phyloP scores from a whole-genome alignment of 2,888 invertebrate species.

The Caenorhabditis doughertyi region DNA sequence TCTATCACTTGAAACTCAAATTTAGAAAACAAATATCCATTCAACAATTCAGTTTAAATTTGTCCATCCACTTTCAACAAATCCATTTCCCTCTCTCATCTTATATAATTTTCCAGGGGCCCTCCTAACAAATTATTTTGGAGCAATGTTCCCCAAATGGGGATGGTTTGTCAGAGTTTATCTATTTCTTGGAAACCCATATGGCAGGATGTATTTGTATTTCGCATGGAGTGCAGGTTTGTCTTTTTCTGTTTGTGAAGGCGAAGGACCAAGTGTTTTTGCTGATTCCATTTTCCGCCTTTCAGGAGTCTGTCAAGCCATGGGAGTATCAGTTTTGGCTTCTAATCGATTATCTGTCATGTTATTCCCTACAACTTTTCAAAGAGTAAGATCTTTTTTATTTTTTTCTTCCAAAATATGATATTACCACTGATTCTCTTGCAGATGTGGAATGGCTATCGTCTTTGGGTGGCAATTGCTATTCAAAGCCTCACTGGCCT shows the following conservation, averaged over 20 bases:
- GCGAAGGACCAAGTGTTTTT: neutral
- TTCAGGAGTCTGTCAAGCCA: constrained; percentile 61
- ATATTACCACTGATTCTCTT: too few relatives aligned
- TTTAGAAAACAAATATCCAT: too few relatives aligned
- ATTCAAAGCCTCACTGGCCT: constrained; percentile 52
- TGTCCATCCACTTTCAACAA: too few relatives aligned
- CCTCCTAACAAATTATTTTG: constrained; percentile 56
- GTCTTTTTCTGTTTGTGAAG: too few relatives aligned
- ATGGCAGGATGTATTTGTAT: constrained; percentile 49
- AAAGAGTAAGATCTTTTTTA: constrained; percentile 16
- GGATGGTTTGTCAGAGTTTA: constrained; percentile 42
- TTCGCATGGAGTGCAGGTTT: constrained; percentile 61
- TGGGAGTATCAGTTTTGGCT: constrained; percentile 52
- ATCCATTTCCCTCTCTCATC: too few relatives aligned
- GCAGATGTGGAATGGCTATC: constrained; percentile 48
- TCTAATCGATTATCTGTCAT: constrained; percentile 57
- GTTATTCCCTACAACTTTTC: constrained; percentile 49
- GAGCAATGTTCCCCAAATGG: constrained; percentile 59
- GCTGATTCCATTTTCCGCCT: neutral
- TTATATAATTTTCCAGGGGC: constrained; percentile 32
- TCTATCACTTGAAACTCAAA: too few relatives aligned
- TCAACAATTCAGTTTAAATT: too few relatives aligned
- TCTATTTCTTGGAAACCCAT: constrained; percentile 21
- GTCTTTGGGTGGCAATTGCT: constrained; percentile 37
- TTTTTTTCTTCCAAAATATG: neutral